Base-by-base conservation (phyloP, 2,797 vertebrate species). In the Ispidina picta region DNA sequence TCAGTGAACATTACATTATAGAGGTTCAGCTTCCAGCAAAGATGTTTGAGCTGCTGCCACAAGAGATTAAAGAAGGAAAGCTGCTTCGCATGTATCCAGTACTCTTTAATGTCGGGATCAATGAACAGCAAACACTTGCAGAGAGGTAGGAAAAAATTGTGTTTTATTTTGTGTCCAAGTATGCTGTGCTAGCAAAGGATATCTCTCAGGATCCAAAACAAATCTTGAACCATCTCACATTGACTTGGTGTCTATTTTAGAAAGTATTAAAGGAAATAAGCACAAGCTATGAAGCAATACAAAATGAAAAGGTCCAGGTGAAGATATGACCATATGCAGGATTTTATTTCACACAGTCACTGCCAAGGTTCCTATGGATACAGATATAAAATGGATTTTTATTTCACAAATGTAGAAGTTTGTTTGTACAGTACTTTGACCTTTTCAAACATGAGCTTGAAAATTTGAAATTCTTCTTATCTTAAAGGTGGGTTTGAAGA, bases 51-150 rank as follows among this genome's bases (percentile, higher is more conserved):
- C 95, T 96, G 6, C 97, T 99, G 58, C 99, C 99, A 23, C 98
- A 98, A 20, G 98, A 99, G 95, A 98, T 99, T 78, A 99, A 98
- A 95, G 98, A 98, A 84, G 99, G 99, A 79, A 99, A 98, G 88
- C 97, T 98, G 62, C 97, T 99, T 20, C 98, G 91, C 59, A 98
- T 99, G 41, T 97, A 98, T 70, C 99, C 99, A 0, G 98, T 99
- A 22, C 98, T 99, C 92, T 99, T 99, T 90, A 99, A 99, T 25
- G 97, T 99, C 89, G 99, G 99, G 86, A 99, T 99, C 97, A 99
- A 99, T 85, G 99, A 99, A 82, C 99, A 99, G 95, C 99, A 99
- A 96, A 99, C 99, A 14, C 98, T 99, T 86, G 99, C 99, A 78
- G 99, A 99, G 97, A 99, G 99, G 99, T 99, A 98, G 94, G 94